Percentiles rank a stretch among this genome's conserved stretches.
These are phyloP conservation scores for Cybosia mesomella DNA, from an alignment of 2,888 invertebrate species.

Conservation along the genomic window DNA sequence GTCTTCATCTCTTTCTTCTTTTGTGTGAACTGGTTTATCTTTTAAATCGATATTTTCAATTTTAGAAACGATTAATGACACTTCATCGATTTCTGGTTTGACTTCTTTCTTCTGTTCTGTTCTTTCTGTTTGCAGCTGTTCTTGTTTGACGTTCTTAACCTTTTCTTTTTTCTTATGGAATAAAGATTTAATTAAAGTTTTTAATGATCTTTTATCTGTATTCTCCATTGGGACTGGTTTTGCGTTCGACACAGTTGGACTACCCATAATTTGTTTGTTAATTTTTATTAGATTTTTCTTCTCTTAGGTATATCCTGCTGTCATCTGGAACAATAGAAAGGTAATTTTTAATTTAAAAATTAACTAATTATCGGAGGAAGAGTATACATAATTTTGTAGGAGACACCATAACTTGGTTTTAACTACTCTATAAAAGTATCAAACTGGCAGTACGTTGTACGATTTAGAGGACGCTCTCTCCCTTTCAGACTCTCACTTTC, in stretches of 20 bases:
- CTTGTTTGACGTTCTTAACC: conserved; percentile 46
- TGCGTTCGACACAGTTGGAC: conserved; percentile 58
- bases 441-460: no score
- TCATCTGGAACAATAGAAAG: conserved; percentile 45
- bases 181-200: conserved; percentile 53
- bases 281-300: conserved; percentile 36
- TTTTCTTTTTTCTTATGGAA: conserved; percentile 56
- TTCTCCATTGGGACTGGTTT: conserved; percentile 66
- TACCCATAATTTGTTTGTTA: conserved; percentile 65
- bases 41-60: conserved; percentile 53
- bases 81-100: conserved; percentile 36
- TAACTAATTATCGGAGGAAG: no score
- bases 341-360: neutral
- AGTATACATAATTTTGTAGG: no score
- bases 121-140: neutral
- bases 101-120: conserved; percentile 20
- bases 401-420: no score
- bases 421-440: no score
- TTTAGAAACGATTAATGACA: conserved; percentile 58
- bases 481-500: no score
- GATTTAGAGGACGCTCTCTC: no score
- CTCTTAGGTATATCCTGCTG: neutral
- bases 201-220: conserved; percentile 63
- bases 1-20: conserved; percentile 50
- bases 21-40: conserved; percentile 32